phyloP scores from a whole-genome alignment of 2,113 vertebrate species.

The Megaleporinus macrocephalus region DNA sequence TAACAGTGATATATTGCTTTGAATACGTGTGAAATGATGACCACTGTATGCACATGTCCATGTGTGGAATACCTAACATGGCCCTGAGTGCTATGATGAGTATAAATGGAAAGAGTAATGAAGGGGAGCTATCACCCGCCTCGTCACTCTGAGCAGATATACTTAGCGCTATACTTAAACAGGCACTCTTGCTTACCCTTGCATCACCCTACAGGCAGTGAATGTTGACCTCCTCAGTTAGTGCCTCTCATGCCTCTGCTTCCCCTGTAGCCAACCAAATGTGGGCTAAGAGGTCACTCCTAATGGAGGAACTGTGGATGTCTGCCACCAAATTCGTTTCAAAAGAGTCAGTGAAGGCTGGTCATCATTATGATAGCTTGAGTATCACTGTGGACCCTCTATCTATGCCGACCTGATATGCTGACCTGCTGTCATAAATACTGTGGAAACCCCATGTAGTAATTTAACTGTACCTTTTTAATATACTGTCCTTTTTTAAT shows the following conservation, averaged over 20 bases:
- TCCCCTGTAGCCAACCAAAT: neutral
- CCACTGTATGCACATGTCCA: slow-evolving; percentile 3
- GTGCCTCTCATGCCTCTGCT: slow-evolving; percentile 31
- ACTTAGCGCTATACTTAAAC: slow-evolving; percentile 59
- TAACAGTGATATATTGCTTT: slow-evolving; percentile 4
- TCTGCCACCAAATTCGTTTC: neutral
- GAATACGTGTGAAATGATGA: neutral
- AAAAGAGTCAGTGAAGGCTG: neutral
- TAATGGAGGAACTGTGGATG: slow-evolving; percentile 3
- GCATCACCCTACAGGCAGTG: slow-evolving; percentile 69
- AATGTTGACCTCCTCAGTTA: slow-evolving; percentile 61
- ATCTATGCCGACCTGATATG: neutral
- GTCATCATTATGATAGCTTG: neutral
- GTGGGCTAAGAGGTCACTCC: slow-evolving; percentile 38
- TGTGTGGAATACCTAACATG: slow-evolving; percentile 32
- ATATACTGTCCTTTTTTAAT: too few species aligned
- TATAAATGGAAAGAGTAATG: slow-evolving; percentile 70
- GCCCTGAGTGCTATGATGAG: slow-evolving; percentile 52
- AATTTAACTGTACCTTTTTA: too few species aligned
- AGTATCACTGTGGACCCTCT: neutral
- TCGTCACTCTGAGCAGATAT: slow-evolving; percentile 70
- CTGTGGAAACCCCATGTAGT: neutral
- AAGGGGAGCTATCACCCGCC: slow-evolving; percentile 61
- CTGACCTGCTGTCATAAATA: neutral
- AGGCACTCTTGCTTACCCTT: slow-evolving; percentile 67